Evolutionary conservation across 2,113 vertebrate species (phyloP), one percentile per base, ranked within the genome.

Genomic region (Apteryx owenii): DNA sequence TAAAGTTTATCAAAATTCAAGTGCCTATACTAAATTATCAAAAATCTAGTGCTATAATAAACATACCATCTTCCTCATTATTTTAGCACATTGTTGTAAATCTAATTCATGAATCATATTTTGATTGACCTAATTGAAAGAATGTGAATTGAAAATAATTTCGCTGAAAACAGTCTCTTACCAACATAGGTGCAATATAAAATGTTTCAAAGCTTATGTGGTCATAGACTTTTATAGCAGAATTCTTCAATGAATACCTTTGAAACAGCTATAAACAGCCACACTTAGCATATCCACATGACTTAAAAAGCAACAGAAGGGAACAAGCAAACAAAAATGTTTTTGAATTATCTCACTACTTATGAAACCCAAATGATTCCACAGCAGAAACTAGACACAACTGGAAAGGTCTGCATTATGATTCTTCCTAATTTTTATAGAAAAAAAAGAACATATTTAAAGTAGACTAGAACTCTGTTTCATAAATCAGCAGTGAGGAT

Each of bases 351-450:
- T 62, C 7, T 66, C 5, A 68, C 29, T 62, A 65, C 14, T 42
- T 7, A 16, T 64, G 12, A 75, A 26, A 80, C 5, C 48, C n/a
- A 78, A 65, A 77, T 12, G 25, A 33, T 14, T 80, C 14, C 20
- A 85, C 3, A 33, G 22, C 21, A 73, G 21, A 82, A 89, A 81
- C 2, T 0, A 89, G 31, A 88, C 4, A 42, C 3, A 21, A 65
- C 4, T 5, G 6, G 46, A 13, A 81, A 56, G 5, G 44, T n/a
- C 5, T 42, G 9, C 10, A 50, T 23, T 50, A 58, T 0, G 0
- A 68, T 38, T 62, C 29, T 6, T n/a, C 14, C 20, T 60, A 3
- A 26, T 28, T 83, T 83, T 65, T 28, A 69, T 5, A 64, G 6
- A 2, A 5, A 12, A 29, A 56, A 60, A 15, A 1, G 17, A 19